Conservation (phyloP, 2,888 invertebrate species). For the Drosophila prostipennis region DNA sequence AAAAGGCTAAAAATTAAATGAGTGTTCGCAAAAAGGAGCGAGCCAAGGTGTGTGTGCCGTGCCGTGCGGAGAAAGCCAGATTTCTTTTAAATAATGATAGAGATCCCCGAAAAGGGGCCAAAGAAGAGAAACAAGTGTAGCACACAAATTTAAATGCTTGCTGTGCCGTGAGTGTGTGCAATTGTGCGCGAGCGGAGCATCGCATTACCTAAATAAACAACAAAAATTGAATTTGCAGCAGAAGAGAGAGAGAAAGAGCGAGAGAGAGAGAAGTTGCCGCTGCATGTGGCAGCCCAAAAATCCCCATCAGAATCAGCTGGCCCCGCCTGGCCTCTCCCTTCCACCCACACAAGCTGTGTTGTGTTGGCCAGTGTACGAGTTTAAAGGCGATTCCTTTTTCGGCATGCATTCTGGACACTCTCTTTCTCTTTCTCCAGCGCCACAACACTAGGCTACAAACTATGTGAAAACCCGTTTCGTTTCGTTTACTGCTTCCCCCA, state of each 20-base stretch:
- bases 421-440: constrained; percentile 61
- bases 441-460: constrained; percentile 47
- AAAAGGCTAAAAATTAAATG: constrained; percentile 58
- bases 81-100: background rate
- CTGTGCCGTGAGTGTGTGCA: constrained; percentile 46
- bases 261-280: constrained; percentile 22
- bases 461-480: constrained; percentile 65
- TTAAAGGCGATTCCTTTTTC: constrained; percentile 26
- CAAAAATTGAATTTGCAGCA: constrained; percentile 52
- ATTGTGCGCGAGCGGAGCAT: constrained; percentile 24
- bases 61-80: constrained; percentile 31
- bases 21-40: constrained; percentile 55
- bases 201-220: constrained; percentile 60
- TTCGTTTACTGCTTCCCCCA: background rate
- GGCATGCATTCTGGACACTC: constrained; percentile 53
- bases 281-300: constrained; percentile 59
- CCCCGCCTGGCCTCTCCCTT: constrained; percentile 24
- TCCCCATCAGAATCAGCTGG: constrained; percentile 55
- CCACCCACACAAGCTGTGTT: background rate
- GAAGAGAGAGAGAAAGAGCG: constrained; percentile 1
- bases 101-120: constrained; percentile 29
- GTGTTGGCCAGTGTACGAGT: constrained; percentile 18
- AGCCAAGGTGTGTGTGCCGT: constrained; percentile 11
- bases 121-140: constrained; percentile 64
- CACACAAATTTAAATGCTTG: constrained; percentile 46